Evolutionary conservation across 1,140 invertebrate genomes (phyloP).

Genomic region (Drosophila rufa): DNA sequence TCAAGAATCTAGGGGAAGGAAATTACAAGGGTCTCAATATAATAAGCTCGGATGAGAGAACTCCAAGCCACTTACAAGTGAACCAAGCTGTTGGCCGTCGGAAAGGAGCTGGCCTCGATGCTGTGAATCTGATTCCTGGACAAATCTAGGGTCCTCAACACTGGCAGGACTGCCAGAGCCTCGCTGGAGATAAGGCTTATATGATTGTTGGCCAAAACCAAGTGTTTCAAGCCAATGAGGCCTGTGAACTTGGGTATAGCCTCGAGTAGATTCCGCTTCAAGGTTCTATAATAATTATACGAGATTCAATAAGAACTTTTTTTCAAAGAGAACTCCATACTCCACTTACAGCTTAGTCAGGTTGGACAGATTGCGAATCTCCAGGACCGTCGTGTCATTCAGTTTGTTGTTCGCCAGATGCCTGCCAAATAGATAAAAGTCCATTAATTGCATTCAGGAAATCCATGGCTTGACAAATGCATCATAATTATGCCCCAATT

Average conservation of each 20-base stretch:
- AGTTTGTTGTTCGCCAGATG: constrained; percentile 86
- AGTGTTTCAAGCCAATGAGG: constrained; percentile 83
- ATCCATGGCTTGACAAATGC: constrained; percentile 39
- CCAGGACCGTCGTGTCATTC: constrained; percentile 86
- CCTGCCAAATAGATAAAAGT: constrained; percentile 55
- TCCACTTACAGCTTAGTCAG: constrained; percentile 78
- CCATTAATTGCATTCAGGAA: constrained; percentile 46
- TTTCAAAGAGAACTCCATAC: no score
- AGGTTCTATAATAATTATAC: constrained; percentile 27
- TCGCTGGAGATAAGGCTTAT: constrained; percentile 87
- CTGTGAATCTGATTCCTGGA: constrained; percentile 88
- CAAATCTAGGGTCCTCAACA: constrained; percentile 88
- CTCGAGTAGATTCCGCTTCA: constrained; percentile 78
- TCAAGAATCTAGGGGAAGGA: constrained; percentile 88
- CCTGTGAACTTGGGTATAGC: constrained; percentile 76
- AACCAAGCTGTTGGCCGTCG: constrained; percentile 83
- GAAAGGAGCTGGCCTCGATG: constrained; percentile 86
- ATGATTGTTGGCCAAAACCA: constrained; percentile 88
- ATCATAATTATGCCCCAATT: constrained; percentile 60
- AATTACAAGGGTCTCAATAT: background rate
- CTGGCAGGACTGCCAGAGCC: constrained; percentile 88
- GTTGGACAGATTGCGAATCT: constrained; percentile 85
- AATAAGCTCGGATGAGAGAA: background rate
- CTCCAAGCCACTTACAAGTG: constrained; percentile 85
- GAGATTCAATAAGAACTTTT: background rate